These are phyloP conservation scores for Apoda limacodes DNA, from an alignment of 2,888 invertebrate genomes.

Conservation along the genomic window DNA sequence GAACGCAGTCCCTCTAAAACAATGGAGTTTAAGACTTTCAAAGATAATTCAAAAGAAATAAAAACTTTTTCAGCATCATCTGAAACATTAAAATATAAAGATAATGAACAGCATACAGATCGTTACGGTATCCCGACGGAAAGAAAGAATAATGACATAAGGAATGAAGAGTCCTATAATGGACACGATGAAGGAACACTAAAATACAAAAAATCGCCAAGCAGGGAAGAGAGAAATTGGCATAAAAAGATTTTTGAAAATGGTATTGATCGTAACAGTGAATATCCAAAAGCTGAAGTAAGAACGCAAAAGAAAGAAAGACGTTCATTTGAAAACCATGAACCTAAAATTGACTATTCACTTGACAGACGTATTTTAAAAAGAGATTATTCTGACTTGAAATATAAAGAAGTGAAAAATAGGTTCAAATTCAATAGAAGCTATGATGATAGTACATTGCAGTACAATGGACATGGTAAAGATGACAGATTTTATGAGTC, in stretches of 20 bases:
- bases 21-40: constrained; percentile 66
- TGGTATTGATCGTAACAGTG: constrained; percentile 41
- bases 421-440: constrained; percentile 46
- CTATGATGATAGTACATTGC: constrained; percentile 58
- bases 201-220: constrained; percentile 57
- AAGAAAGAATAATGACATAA: constrained; percentile 45
- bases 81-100: constrained; percentile 62
- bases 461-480: constrained; percentile 47
- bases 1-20: constrained; percentile 53
- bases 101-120: constrained; percentile 49
- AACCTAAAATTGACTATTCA: constrained; percentile 60
- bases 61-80: constrained; percentile 64
- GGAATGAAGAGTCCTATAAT: constrained; percentile 46
- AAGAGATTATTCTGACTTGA: constrained; percentile 48
- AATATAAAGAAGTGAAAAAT: constrained; percentile 39
- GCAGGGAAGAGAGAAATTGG: constrained; percentile 51
- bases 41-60: constrained; percentile 60
- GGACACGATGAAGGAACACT: constrained; percentile 59
- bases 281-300: constrained; percentile 51
- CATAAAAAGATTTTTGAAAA: constrained; percentile 42
- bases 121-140: constrained; percentile 58
- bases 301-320: constrained; percentile 48
- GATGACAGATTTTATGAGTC: constrained; percentile 59
- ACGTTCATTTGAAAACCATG: constrained; percentile 39
- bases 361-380: constrained; percentile 49